These are phyloP conservation scores for Drosophila micromelanica DNA, from an alignment of 1,140 invertebrate species.

Conservation along the genomic window DNA sequence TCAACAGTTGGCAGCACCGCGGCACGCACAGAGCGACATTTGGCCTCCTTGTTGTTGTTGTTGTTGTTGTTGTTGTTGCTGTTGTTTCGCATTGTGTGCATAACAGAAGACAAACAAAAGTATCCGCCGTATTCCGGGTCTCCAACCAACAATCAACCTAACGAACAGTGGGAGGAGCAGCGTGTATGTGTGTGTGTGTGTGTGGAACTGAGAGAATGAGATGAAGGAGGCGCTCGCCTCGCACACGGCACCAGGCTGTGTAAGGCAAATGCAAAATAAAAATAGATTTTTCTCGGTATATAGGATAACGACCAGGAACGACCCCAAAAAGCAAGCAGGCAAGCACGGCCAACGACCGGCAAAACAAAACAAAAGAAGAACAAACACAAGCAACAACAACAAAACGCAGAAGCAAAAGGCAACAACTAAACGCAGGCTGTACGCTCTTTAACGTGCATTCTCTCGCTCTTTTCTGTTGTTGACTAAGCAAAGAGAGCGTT, in stretches of 20 bases:
- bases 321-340: slow-evolving; percentile 66
- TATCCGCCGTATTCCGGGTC: slow-evolving; percentile 16
- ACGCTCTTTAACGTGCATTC: too few relatives aligned
- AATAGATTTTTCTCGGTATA: slow-evolving; percentile 84
- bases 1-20: slow-evolving; percentile 42
- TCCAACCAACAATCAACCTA: not conserved
- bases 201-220: not conserved
- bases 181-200: not conserved
- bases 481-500: slow-evolving; percentile 1
- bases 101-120: slow-evolving; percentile 34
- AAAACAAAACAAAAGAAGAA: slow-evolving; percentile 38
- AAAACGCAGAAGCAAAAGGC: not conserved
- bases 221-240: not conserved
- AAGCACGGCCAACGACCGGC: slow-evolving; percentile 73
- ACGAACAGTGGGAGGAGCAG: not conserved
- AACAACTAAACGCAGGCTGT: slow-evolving; percentile 6
- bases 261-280: slow-evolving; percentile 62
- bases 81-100: slow-evolving; percentile 36
- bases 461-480: slow-evolving; percentile 2
- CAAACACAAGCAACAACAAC: not conserved
- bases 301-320: slow-evolving; percentile 84
- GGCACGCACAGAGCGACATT: slow-evolving; percentile 9
- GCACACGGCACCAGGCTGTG: slow-evolving; percentile 7
- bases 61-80: slow-evolving; percentile 7
- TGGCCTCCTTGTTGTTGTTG: slow-evolving; percentile 20